Evolutionary conservation across 2,888 invertebrate genomes (phyloP).

Genomic region (Ophion slaviceki): DNA sequence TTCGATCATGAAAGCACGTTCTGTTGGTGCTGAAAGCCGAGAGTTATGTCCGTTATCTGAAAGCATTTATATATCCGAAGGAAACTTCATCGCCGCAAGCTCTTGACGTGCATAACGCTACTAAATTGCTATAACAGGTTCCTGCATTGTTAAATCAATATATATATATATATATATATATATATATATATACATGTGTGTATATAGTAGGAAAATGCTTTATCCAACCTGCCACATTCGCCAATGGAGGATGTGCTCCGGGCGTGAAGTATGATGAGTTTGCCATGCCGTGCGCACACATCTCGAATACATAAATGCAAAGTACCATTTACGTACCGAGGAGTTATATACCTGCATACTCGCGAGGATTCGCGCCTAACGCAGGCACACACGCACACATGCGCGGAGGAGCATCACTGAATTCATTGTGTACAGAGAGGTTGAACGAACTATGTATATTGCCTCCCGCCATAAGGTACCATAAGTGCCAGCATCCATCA

Average conservation of each 20-base stretch:
- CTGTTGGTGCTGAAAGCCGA: slow-evolving; percentile 14
- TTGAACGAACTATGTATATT: slow-evolving; percentile 36
- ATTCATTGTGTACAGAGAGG: slow-evolving; percentile 31
- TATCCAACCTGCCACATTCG: slow-evolving; percentile 59
- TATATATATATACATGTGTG: neutral
- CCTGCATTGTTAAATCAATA: slow-evolving; percentile 24
- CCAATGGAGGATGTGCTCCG: slow-evolving; percentile 62
- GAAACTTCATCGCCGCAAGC: slow-evolving; percentile 45
- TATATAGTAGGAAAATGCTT: slow-evolving; percentile 40
- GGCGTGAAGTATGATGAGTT: slow-evolving; percentile 67
- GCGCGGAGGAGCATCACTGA: slow-evolving; percentile 21
- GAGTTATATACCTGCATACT: slow-evolving; percentile 1
- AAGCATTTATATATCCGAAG: slow-evolving; percentile 34
- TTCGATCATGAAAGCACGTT: slow-evolving; percentile 25
- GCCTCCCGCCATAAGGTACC: neutral
- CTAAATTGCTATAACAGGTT: slow-evolving; percentile 66
- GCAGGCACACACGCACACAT: slow-evolving; percentile 5
- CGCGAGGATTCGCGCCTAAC: slow-evolving; percentile 9
- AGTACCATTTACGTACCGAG: slow-evolving; percentile 32
- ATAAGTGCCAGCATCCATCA: slow-evolving; percentile 28
- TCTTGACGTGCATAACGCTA: slow-evolving; percentile 50
- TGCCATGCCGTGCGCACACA: slow-evolving; percentile 62
- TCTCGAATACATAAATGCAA: slow-evolving; percentile 61
- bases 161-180: slow-evolving; percentile 14
- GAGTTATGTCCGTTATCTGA: slow-evolving; percentile 24